These are phyloP conservation scores for Silurus aristotelis DNA, from an alignment of 2,797 vertebrate species.

Conservation along the genomic window DNA sequence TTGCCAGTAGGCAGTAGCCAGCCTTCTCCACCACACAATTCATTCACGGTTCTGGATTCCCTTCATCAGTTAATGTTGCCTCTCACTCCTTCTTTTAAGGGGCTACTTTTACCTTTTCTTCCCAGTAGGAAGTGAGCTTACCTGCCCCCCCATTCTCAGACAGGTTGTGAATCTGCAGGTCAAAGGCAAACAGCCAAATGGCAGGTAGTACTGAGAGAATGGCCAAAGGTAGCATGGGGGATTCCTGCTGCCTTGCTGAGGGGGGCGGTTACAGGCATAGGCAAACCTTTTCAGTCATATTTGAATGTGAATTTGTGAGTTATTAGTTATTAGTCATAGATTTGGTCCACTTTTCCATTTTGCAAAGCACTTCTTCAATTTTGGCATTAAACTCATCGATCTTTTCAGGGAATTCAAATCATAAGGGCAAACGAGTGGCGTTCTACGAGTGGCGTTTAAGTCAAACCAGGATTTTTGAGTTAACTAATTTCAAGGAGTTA, in stretches of 20 bases:
- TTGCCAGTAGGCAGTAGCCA: too few species aligned
- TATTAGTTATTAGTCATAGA: neutral
- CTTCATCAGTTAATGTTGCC: neutral
- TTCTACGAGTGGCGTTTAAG: too few species aligned
- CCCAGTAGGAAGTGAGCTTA: neutral
- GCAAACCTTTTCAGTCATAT: neutral
- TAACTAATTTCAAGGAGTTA: too few species aligned
- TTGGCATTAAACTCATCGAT: neutral
- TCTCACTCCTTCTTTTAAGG: neutral
- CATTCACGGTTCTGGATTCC: neutral
- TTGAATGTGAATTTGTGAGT: neutral
- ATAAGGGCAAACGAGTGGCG: neutral
- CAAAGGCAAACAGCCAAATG: neutral
- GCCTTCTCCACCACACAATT: neutral
- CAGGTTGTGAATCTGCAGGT: neutral
- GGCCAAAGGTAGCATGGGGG: neutral
- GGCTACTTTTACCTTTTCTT: conserved; percentile 2
- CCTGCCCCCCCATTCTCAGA: neutral
- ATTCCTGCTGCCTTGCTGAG: neutral
- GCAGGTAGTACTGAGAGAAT: neutral
- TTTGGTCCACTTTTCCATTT: neutral
- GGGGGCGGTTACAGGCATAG: neutral
- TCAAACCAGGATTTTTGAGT: too few species aligned
- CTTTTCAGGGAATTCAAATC: neutral
- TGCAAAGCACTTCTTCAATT: neutral